phyloP scores from a whole-genome alignment of 2,888 invertebrate genomes.

The Pollenia amentaria region DNA sequence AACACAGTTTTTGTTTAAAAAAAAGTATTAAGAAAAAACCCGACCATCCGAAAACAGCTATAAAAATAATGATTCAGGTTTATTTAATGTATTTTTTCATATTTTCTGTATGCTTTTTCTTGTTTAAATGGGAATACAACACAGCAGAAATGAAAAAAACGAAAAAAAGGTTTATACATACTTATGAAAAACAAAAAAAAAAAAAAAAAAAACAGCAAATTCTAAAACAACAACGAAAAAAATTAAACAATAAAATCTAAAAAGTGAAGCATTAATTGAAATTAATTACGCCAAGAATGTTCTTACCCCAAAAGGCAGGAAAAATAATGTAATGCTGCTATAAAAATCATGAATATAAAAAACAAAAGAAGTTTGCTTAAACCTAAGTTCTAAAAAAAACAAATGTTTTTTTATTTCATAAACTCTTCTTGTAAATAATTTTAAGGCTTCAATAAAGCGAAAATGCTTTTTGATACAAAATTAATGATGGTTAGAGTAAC shows the following conservation, averaged over 20 bases:
- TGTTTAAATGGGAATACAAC: neutral
- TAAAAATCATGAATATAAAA: neutral
- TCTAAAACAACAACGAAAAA: neutral
- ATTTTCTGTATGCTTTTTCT: neutral
- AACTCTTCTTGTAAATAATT: too few species aligned
- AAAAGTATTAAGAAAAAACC: conserved; percentile 36
- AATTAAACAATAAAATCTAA: conserved; percentile 16
- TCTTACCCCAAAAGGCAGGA: neutral
- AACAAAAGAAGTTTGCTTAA: neutral
- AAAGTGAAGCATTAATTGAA: conserved; percentile 41
- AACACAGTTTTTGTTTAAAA: neutral
- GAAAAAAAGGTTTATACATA: neutral
- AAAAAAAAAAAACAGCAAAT: neutral
- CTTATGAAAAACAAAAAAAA: neutral
- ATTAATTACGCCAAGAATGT: conserved; percentile 25
- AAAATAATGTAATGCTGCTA: too few species aligned
- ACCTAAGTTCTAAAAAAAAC: too few species aligned
- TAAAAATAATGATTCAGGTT: conserved; percentile 32
- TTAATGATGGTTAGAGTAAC: too few species aligned
- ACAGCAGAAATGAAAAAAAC: neutral
- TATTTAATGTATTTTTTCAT: neutral
- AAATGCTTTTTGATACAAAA: too few species aligned
- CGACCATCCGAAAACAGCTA: conserved; percentile 46
- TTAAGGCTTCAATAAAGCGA: too few species aligned
- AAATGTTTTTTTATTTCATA: too few species aligned